Percentiles rank a stretch among this genome's conserved stretches.
These are phyloP conservation scores for Habroteleia sp. DNA, from an alignment of 2,888 invertebrate species.

Conservation along the genomic window DNA sequence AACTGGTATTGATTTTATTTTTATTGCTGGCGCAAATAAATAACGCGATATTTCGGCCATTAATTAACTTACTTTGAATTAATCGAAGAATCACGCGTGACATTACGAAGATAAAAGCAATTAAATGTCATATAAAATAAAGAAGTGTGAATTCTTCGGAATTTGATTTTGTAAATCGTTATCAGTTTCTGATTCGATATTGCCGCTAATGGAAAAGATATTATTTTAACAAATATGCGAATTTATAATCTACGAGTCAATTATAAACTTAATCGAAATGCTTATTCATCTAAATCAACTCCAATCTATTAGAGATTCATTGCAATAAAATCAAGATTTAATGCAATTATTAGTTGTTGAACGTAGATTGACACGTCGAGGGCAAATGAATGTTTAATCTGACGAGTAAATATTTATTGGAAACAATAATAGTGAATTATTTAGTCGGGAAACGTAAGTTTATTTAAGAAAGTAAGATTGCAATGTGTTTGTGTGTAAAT, in stretches of 20 bases:
- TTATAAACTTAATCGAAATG: neutral
- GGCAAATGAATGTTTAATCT: constrained; percentile 17
- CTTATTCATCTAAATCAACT: constrained; percentile 3
- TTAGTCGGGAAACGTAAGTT: neutral
- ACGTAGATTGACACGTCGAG: constrained; percentile 3
- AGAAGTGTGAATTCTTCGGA: no score
- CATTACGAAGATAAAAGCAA: neutral
- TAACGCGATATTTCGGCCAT: constrained; percentile 15
- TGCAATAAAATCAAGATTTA: constrained; percentile 6
- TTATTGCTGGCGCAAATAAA: constrained; percentile 25
- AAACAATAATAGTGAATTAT: constrained; percentile 16
- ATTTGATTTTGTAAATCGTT: no score
- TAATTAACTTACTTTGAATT: constrained; percentile 10
- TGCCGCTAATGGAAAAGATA: no score
- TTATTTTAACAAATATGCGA: no score
- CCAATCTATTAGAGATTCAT: constrained; percentile 2
- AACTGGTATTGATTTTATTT: constrained; percentile 30
- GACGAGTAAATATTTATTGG: constrained; percentile 22
- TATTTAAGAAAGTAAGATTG: neutral
- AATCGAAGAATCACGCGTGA: neutral
- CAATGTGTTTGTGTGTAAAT: no score
- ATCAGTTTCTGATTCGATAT: no score
- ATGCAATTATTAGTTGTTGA: constrained; percentile 5
- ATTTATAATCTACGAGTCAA: neutral
- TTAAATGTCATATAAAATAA: no score